Evolutionary conservation across 2,797 vertebrate species (phyloP).

Genomic region (Sebastolobus alascanus): DNA sequence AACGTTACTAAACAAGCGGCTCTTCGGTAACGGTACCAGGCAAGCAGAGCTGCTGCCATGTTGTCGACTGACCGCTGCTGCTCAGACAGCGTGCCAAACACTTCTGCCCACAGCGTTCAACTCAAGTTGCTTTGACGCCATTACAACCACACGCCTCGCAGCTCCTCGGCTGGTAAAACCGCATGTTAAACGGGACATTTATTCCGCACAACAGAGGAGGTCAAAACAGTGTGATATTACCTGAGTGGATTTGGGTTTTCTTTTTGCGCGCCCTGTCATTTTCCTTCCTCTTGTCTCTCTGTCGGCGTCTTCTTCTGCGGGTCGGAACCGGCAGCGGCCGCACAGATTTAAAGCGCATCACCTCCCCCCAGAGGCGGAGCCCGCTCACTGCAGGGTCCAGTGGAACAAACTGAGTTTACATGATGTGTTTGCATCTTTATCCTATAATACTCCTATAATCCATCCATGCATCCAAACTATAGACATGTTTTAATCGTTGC

Average conservation of each 20-base stretch:
- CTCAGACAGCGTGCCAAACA: slow-evolving; percentile 44
- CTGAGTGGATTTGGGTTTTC: slow-evolving; percentile 83
- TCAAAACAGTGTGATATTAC: slow-evolving; percentile 60
- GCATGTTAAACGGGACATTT: background rate
- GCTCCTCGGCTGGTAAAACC: rapidly evolving
- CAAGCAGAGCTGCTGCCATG: slow-evolving; percentile 75
- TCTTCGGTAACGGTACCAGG: background rate
- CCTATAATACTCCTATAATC: no score
- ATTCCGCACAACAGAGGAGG: background rate
- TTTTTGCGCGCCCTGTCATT: slow-evolving; percentile 90
- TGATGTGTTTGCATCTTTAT: background rate
- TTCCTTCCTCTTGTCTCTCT: slow-evolving; percentile 72
- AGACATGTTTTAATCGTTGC: no score
- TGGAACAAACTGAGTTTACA: background rate
- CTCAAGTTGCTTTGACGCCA: background rate
- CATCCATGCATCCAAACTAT: background rate
- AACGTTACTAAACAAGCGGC: background rate
- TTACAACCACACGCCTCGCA: background rate
- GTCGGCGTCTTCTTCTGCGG: slow-evolving; percentile 62
- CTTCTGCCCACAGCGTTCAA: background rate
- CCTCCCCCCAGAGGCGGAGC: slow-evolving; percentile 20
- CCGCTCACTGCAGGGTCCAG: background rate
- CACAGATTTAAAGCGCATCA: background rate
- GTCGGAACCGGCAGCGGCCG: background rate
- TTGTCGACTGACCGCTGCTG: slow-evolving; percentile 64